A percentile compares a stretch with the other conserved stretches of the same genome.
Conservation (phyloP, 2,797 vertebrate genomes). For the Hydrolagus colliei region DNA sequence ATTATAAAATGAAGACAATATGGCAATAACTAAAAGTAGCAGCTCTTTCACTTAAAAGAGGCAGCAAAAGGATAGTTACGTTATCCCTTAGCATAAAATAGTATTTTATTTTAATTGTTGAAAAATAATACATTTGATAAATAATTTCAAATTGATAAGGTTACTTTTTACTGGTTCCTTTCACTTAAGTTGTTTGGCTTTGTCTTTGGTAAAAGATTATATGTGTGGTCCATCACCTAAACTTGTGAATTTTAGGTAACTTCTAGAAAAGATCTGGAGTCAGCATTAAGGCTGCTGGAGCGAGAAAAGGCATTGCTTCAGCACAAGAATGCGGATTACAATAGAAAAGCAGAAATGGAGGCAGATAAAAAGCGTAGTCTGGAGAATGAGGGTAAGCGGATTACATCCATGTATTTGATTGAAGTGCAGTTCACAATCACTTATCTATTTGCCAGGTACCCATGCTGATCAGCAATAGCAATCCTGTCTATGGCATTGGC, state of each 20-base stretch:
- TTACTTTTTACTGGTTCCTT: neutral
- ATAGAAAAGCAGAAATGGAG: constrained; percentile 89
- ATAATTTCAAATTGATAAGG: neutral
- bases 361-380: constrained; percentile 91
- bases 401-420: neutral
- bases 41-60: too few relatives aligned
- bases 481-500: too few relatives aligned
- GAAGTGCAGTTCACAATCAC: too few relatives aligned
- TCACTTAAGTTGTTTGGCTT: neutral
- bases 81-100: too few relatives aligned
- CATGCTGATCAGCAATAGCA: too few relatives aligned
- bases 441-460: too few relatives aligned
- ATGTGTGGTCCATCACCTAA: neutral
- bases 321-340: constrained; percentile 90
- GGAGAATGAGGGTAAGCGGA: constrained; percentile 80
- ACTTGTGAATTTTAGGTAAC: constrained; percentile 60
- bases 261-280: constrained; percentile 82
- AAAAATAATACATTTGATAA: neutral
- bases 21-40: too few relatives aligned
- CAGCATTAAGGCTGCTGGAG: constrained; percentile 79
- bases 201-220: neutral
- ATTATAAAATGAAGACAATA: too few relatives aligned
- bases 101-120: too few relatives aligned
- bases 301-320: constrained; percentile 93
- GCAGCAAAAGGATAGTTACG: too few relatives aligned